Evolutionary conservation across 2,797 vertebrate species (phyloP), one percentile per base, ranked within the genome.

Genomic region (Poecilia velifera): DNA sequence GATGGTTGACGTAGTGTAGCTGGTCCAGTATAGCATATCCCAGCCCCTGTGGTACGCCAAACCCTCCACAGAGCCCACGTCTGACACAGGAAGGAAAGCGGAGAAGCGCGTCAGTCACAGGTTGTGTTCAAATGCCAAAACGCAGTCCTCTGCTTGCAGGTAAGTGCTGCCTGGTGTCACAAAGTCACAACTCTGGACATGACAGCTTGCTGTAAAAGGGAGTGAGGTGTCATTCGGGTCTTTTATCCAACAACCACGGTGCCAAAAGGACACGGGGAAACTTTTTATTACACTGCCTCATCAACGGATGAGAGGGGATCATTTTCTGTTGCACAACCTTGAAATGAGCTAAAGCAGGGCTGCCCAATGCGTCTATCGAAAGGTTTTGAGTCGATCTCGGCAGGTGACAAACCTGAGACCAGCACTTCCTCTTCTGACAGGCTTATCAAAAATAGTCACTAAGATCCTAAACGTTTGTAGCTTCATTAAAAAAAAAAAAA

Each of bases 11-110:
- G 98, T 98, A 1, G 98, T 99, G 87, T 98, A 99, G 93, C 98
- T 99, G 0, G 98, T 99, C 98, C 98, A 99, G 89, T 98, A 99
- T 14, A 99, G 93, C 0, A 98, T 97, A 93, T 99, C 98, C 98
- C 97, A 98, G 83, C 94, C 97, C 0, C 98, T 96, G 91, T 99
- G 98, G 93, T 99, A 99, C 0, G 98, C 97, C 94, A 99, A 93
- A 4, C 98, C 98, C 91, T 99, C 98, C 86, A 99, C 98, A 0
- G 98, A 99, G 82, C 98, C 98, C 83, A 99, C 98, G 0, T 98
- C 98, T 99, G 91, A 49, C 71, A 46, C 80, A 43, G 80, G 82
- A 80, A 68, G 64, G 20, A 68, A 4, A 68, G 39, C 22, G 2
- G 6, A 68, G 64, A 66, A 66, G 55, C 66, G 75, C 28, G 76